phyloP scores from a whole-genome alignment of 2,888 invertebrate genomes.

The Bhutanitis thaidina region DNA sequence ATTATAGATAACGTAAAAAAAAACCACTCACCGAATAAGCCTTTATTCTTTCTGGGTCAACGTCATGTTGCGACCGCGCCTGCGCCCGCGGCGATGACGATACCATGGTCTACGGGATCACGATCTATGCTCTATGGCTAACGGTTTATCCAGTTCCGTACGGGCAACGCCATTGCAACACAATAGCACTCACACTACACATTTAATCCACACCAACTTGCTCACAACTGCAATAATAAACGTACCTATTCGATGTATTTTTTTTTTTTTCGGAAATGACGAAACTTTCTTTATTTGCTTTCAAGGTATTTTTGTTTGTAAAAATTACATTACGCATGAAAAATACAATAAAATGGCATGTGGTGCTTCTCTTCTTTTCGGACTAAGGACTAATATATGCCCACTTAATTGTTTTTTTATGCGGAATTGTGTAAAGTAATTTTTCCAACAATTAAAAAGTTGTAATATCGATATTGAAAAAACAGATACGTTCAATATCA shows the following conservation, averaged over 20 bases:
- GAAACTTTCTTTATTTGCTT: conserved; percentile 2
- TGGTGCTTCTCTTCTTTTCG: too few relatives aligned
- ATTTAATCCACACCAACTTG: background rate
- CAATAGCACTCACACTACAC: conserved; percentile 20
- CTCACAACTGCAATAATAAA: background rate
- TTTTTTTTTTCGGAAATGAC: conserved; percentile 10
- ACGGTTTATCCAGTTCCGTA: conserved; percentile 35
- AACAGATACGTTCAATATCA: background rate
- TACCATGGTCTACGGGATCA: conserved; percentile 74
- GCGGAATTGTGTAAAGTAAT: too few relatives aligned
- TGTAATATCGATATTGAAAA: background rate
- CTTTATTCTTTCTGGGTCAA: conserved; percentile 74
- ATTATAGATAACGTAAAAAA: conserved; percentile 22
- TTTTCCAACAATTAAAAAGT: too few relatives aligned
- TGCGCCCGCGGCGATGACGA: conserved; percentile 76
- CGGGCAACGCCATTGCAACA: conserved; percentile 27
- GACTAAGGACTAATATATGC: too few relatives aligned
- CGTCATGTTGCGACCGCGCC: conserved; percentile 65
- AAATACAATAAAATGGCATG: too few relatives aligned
- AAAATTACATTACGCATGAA: too few relatives aligned
- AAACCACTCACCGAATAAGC: conserved; percentile 67
- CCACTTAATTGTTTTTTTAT: too few relatives aligned
- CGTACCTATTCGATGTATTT: too few relatives aligned
- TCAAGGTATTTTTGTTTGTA: background rate
- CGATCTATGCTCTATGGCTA: conserved; percentile 49